Evolutionary conservation across 2,888 invertebrate genomes (phyloP), one percentile per base, ranked within the genome.

Genomic region (Micoletzkya japonica): DNA sequence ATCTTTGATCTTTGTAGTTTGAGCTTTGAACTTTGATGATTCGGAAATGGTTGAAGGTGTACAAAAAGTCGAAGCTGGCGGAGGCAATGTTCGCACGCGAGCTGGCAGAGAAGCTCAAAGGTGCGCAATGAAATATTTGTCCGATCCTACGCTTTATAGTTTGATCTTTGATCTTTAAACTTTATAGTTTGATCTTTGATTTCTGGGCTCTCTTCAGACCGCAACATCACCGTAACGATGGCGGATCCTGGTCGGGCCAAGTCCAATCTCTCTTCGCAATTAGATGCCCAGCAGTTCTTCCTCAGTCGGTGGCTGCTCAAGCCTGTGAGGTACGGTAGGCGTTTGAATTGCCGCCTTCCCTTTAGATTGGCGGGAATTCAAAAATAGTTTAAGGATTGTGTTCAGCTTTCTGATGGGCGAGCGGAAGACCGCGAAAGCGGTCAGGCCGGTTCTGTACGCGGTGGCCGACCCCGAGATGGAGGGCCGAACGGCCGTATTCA

Each of bases 221-320:
- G 77, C 20, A 82, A 82, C 59, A 69, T 82, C 32, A 52, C 73
- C 20, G 83, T 85, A 1, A 7, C 78, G 7, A 76, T 83, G 26
- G 82, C 84, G 2, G 84, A 84, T 71, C 84, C 84, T 1, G 84
- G 84, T 34, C 64, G 83, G 54, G 80, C 83, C 1, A 79, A 77
- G 54, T 80, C 82, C 28, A 76, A 79, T 68, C 63, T 84, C 34
- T 74, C 74, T 17, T 74, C 76, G 0, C 74, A 82, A 57, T 73
- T 81, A 76, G 77, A 79, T 56, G 74, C 74, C 14, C 78, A 84
- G 57, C 67, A 74, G 24, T 85, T 82, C 77, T 84, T 84, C 74
- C 73, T 85, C 26, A 77, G 76, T 56, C 63, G 83, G 20, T 83
- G 83, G 83, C 60, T 82, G 17, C 63, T 82, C 56, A 75, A 73